Conservation (phyloP, 1,140 invertebrate genomes). For the Drosophila arawakana region DNA sequence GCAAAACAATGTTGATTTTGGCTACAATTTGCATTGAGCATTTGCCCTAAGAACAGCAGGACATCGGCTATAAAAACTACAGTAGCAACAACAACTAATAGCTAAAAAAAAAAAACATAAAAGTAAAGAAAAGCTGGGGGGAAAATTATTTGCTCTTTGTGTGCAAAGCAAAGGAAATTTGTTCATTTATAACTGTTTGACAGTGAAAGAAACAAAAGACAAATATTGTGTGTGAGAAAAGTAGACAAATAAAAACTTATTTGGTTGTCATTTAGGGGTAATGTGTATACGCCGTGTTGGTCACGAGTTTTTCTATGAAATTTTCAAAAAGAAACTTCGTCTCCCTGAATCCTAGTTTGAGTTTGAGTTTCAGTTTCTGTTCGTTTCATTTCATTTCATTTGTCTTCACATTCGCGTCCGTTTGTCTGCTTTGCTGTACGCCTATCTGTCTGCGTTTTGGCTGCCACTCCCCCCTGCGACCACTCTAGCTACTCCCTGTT, state of each 20-base stretch:
- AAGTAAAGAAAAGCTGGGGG: neutral
- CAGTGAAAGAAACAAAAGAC: constrained; percentile 1
- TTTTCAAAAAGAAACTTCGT: constrained; percentile 29
- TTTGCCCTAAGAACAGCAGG: constrained; percentile 14
- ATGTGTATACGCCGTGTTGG: constrained; percentile 58
- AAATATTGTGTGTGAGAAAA: neutral
- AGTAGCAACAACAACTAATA: constrained; percentile 2
- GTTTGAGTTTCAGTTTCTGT: constrained; percentile 1
- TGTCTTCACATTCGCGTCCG: constrained; percentile 31
- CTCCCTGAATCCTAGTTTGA: constrained; percentile 24
- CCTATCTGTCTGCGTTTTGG: constrained; percentile 67
- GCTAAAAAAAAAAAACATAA: neutral
- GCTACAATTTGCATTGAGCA: constrained; percentile 14
- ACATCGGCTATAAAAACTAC: neutral
- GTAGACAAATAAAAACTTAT: constrained; percentile 49
- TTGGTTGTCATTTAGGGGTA: constrained; percentile 66
- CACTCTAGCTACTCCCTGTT: neutral
- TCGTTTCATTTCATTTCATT: constrained; percentile 39
- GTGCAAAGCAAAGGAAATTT: constrained; percentile 2
- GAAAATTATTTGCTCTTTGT: constrained; percentile 4
- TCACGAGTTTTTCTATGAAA: constrained; percentile 50
- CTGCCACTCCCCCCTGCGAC: neutral
- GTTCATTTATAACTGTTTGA: constrained; percentile 3
- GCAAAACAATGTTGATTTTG: constrained; percentile 5
- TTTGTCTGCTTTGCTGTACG: constrained; percentile 47